These are phyloP conservation scores for Bergia sp. DNA, from an alignment of 92 coral and sea anemone genomes.

Conservation along the genomic window DNA sequence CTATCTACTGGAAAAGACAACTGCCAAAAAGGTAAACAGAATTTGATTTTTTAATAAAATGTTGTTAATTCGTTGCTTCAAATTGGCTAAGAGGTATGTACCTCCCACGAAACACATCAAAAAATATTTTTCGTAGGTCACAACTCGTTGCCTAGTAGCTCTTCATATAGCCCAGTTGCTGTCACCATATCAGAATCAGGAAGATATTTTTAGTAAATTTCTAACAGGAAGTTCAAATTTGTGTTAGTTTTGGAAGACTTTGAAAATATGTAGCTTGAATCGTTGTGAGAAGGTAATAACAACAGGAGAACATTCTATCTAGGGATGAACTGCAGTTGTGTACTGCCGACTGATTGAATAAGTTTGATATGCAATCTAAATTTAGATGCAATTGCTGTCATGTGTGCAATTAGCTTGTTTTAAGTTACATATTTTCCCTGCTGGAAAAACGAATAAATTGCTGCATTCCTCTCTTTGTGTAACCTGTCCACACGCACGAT, in stretches of 20 bases:
- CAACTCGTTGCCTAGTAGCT: not conserved
- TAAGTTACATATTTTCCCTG: too few relatives aligned
- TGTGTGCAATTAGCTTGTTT: too few relatives aligned
- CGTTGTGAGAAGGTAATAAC: not conserved
- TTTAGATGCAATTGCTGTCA: too few relatives aligned
- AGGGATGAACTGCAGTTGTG: not conserved
- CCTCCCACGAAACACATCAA: not conserved
- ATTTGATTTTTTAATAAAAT: too few relatives aligned
- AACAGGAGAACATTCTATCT: too few relatives aligned
- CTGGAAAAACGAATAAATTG: too few relatives aligned
- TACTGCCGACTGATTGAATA: not conserved
- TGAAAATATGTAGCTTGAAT: not conserved
- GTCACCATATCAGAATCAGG: not conserved
- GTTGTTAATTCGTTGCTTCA: not conserved
- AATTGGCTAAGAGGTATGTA: too few relatives aligned
- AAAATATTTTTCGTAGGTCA: not conserved
- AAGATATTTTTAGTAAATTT: too few relatives aligned
- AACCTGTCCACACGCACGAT: too few relatives aligned
- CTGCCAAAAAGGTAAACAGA: not conserved
- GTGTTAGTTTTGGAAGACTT: not conserved
- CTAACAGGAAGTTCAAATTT: not conserved
- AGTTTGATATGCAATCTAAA: too few relatives aligned
- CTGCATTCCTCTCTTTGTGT: too few relatives aligned
- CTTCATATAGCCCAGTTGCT: not conserved
- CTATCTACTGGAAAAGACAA: not conserved